Conservation (phyloP, 1,140 invertebrate genomes). For the Nilaparvata lugens region DNA sequence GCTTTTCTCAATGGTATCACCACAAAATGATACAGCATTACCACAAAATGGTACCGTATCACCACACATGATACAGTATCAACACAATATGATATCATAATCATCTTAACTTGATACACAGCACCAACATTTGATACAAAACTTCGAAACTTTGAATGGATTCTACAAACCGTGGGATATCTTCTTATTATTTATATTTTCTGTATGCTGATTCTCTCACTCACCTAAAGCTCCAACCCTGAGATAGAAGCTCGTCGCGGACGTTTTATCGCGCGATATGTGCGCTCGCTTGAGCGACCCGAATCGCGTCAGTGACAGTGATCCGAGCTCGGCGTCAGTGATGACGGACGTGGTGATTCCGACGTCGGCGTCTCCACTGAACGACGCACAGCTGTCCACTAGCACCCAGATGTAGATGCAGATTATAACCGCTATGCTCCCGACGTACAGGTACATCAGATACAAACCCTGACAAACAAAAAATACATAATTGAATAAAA, state of each 20-base stretch:
- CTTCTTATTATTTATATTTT: too few species aligned
- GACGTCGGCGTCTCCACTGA: constrained; percentile 26
- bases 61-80: too few species aligned
- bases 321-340: constrained; percentile 38
- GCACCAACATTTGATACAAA: too few species aligned
- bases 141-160: too few species aligned
- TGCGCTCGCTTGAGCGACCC: constrained; percentile 47
- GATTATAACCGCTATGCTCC: constrained; percentile 52
- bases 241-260: constrained; percentile 53
- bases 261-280: constrained; percentile 42
- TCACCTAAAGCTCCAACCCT: constrained; percentile 56
- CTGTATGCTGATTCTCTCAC: too few species aligned
- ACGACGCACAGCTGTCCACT: constrained; percentile 43
- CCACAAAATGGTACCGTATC: too few species aligned
- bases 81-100: too few species aligned
- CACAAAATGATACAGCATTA: too few species aligned
- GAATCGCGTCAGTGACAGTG: constrained; percentile 35
- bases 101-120: too few species aligned
- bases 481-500: not conserved
- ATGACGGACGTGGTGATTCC: constrained; percentile 24
- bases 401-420: constrained; percentile 55
- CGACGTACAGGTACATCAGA: constrained; percentile 54
- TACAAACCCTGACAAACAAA: constrained; percentile 43
- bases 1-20: too few species aligned
- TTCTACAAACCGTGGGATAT: too few species aligned